Conservation (phyloP, 2,888 invertebrate genomes). For the Spicauda simplicius region DNA sequence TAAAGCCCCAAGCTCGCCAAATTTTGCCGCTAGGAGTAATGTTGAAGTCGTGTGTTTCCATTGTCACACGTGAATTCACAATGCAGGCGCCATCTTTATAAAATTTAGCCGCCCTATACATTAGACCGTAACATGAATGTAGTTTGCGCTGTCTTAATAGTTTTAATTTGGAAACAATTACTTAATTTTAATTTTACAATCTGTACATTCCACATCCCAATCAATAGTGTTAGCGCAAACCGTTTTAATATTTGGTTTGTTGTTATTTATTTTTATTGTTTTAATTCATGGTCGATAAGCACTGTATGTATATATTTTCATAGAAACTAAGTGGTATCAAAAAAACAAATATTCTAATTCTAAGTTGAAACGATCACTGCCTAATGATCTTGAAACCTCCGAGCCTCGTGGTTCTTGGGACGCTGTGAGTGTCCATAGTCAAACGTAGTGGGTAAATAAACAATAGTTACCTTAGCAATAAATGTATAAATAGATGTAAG, state of each 20-base stretch:
- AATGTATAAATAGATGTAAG: slow-evolving; percentile 68
- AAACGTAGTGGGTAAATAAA: slow-evolving; percentile 69
- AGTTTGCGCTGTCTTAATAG: background rate
- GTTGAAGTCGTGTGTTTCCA: too few relatives aligned
- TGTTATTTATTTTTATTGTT: slow-evolving; percentile 41
- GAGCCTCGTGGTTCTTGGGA: slow-evolving; percentile 58
- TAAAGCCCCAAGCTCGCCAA: too few relatives aligned
- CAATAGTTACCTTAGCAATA: slow-evolving; percentile 73
- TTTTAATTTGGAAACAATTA: background rate
- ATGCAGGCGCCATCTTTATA: too few relatives aligned
- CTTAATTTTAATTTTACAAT: background rate
- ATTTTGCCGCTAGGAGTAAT: too few relatives aligned
- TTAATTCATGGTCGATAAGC: slow-evolving; percentile 28
- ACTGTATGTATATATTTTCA: slow-evolving; percentile 29
- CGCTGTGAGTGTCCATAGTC: slow-evolving; percentile 69
- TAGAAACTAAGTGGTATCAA: slow-evolving; percentile 41
- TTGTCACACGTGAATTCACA: too few relatives aligned
- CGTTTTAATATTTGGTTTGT: slow-evolving; percentile 20
- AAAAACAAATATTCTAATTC: slow-evolving; percentile 40
- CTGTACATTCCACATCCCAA: background rate
- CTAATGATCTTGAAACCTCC: slow-evolving; percentile 64
- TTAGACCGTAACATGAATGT: background rate
- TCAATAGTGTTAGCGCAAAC: background rate
- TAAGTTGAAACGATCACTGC: slow-evolving; percentile 65
- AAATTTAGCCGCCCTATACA: too few relatives aligned